These are phyloP conservation scores for Rhopalosiphum maidis DNA, from an alignment of 1,140 invertebrate species.

Conservation along the genomic window DNA sequence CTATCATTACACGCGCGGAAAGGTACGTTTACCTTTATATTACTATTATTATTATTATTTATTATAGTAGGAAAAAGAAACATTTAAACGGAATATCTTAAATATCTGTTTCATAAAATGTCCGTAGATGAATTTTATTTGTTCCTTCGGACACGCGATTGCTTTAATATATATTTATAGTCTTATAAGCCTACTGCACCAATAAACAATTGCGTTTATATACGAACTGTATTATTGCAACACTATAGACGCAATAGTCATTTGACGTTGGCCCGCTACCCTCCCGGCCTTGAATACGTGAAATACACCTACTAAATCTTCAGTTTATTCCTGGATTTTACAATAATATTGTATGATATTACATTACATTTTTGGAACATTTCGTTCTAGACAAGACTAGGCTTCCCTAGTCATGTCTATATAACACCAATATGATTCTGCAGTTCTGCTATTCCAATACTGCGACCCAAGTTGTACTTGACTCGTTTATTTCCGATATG, in stretches of 20 bases:
- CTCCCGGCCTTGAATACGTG: background rate
- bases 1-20: background rate
- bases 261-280: background rate
- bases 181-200: background rate
- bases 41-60: background rate
- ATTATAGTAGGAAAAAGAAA: background rate
- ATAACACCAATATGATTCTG: background rate
- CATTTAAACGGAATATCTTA: background rate
- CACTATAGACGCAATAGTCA: background rate
- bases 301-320: background rate
- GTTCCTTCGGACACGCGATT: background rate
- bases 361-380: background rate
- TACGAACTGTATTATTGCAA: background rate
- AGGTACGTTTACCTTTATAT: background rate
- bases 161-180: background rate
- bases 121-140: background rate
- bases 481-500: background rate
- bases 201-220: background rate
- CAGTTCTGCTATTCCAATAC: background rate
- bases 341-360: background rate
- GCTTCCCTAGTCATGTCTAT: background rate
- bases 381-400: background rate
- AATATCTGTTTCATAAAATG: background rate
- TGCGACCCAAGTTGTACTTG: background rate
- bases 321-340: background rate